Conservation (phyloP, 2,797 vertebrate species). For the Halcyon badia region DNA sequence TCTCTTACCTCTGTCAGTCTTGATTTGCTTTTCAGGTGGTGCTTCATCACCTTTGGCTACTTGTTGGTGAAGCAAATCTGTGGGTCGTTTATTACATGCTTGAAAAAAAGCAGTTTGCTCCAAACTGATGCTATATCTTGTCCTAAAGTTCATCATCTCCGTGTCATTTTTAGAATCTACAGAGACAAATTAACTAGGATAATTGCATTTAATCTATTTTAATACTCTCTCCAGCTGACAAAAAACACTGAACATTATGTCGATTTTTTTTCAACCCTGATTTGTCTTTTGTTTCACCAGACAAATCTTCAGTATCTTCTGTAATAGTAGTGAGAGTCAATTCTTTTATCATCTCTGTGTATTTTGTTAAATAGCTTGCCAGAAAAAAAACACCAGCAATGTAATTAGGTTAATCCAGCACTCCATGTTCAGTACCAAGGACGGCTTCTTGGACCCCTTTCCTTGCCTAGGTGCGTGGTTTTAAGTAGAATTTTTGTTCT, state of each 20-base stretch:
- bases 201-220: conserved; percentile 22
- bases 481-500: background rate
- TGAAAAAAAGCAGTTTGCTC: background rate
- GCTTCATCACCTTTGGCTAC: background rate
- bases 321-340: background rate
- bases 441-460: background rate
- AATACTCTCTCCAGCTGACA: background rate
- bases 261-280: background rate
- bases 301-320: conserved; percentile 45
- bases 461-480: background rate
- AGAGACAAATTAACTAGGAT: background rate
- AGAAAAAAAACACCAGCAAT: background rate
- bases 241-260: background rate
- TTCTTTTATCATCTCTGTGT: background rate
- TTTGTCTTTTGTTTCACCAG: conserved; percentile 51
- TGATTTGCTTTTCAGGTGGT: background rate
- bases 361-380: conserved; percentile 18
- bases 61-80: background rate
- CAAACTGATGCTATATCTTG: background rate
- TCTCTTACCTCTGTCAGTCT: background rate
- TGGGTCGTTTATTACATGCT: background rate
- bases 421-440: background rate
- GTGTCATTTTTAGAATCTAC: background rate
- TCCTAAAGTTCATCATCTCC: background rate
- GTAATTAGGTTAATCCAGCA: conserved; percentile 25